phyloP scores from a whole-genome alignment of 1,140 invertebrate species.

The Nylanderia fulva region DNA sequence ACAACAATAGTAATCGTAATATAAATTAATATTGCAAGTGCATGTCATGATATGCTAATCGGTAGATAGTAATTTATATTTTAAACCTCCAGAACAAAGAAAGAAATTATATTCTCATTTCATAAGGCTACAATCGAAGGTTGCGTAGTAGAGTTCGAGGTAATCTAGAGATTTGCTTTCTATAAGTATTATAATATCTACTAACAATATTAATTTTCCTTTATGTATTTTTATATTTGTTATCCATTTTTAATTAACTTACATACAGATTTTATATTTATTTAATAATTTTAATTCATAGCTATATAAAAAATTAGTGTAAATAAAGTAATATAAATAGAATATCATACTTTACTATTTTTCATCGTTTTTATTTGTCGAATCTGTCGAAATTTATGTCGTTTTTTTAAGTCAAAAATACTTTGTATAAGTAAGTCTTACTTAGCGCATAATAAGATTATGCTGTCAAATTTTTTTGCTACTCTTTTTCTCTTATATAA shows the following conservation, averaged over 20 bases:
- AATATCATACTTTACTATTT: neutral
- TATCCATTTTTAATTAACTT: neutral
- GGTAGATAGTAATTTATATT: neutral
- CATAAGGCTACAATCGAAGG: constrained; percentile 16
- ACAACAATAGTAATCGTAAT: neutral
- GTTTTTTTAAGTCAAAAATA: too few species aligned
- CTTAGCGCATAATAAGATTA: neutral
- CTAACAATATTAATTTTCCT: neutral
- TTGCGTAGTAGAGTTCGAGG: neutral
- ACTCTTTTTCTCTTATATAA: neutral
- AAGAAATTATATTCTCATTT: constrained; percentile 7
- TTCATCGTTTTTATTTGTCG: too few species aligned
- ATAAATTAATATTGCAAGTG: neutral
- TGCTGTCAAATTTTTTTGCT: neutral
- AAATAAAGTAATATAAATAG: neutral
- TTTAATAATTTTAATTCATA: neutral
- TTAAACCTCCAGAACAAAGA: neutral
- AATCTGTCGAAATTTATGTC: too few species aligned
- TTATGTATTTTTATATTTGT: neutral
- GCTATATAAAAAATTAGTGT: neutral
- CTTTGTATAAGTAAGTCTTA: neutral
- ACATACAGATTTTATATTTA: neutral
- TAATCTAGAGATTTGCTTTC: neutral
- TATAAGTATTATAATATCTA: neutral
- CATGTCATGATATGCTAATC: neutral